Base-by-base conservation (phyloP, 2,888 invertebrate genomes). In the Cyaniris semiargus region DNA sequence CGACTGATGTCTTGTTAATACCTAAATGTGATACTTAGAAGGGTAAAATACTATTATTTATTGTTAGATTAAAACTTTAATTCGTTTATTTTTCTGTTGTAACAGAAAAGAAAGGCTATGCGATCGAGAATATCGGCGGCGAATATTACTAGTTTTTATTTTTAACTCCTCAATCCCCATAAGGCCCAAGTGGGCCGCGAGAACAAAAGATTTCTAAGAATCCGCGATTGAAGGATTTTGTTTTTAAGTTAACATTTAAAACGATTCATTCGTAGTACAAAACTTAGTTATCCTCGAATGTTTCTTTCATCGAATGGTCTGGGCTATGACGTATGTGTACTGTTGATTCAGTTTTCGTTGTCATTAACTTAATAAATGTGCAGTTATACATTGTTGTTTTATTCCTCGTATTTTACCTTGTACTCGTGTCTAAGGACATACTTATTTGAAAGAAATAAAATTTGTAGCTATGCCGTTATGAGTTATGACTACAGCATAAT, bases 1-100 rank as follows among this genome's bases (percentile, higher is more conserved):
- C 27, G 91, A 92, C 91, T 92, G 92, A 91, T 87, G 89, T 88
- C 88, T 86, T 86, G 86, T 86, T 85, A 85, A 88, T 85, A 87
- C 66, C 27, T 66, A 66, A 66, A 66, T 92, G 92, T 92, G 92
- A 91, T 92, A 92, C 86, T 88, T 88, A 89, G 88, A 72, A 77
- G 76, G 78, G 76, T 81, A 79, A 79, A 44, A 74, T 74, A 74
- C 13, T 21, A 72, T 48, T 75, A 79, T 78, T 80, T 80, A 78
- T 79, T 78, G 72, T 74, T 74, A 48, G 71, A 70, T 3, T 70
- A 38, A 71, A 38, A 38, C 7, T 70, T n/a, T 66, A 27, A 23
- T 27, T 31, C 18, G 15, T 66, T 72, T 44, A n/a, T 72, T 71
- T 38, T 23, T 23, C 44, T 72, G 38, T 34, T 66, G n/a, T 66